Percentiles rank a stretch among this genome's conserved stretches.
Conservation (phyloP, 2,797 vertebrate genomes). For the Avahi laniger region DNA sequence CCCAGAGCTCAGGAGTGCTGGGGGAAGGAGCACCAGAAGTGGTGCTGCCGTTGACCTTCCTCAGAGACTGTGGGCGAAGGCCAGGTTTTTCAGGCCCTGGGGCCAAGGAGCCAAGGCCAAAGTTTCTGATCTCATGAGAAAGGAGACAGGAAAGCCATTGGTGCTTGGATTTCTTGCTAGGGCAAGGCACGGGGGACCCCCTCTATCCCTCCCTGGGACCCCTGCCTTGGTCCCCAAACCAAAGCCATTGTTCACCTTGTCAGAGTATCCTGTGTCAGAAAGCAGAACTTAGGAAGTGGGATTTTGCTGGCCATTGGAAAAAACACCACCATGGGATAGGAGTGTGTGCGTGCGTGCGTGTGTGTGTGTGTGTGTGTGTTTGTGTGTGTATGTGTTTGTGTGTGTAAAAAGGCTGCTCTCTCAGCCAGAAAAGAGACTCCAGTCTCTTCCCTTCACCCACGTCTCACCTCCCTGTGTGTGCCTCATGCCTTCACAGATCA, state of each 20-base stretch:
- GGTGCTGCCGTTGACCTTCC: neutral
- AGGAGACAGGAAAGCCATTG: neutral
- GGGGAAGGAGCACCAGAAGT: neutral
- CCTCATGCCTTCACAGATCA: neutral
- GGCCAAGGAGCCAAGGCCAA: neutral
- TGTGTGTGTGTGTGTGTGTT: too few relatives aligned
- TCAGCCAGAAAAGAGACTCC: neutral
- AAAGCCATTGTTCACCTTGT: neutral
- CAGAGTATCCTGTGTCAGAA: neutral
- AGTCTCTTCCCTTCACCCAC: neutral
- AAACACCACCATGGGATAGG: neutral
- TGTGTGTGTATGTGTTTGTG: too few relatives aligned
- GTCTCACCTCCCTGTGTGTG: fast-evolving
- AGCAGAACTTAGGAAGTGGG: neutral
- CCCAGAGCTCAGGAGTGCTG: neutral
- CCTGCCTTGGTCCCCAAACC: neutral
- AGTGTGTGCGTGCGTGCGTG: too few relatives aligned
- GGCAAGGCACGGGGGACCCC: neutral
- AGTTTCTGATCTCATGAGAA: neutral
- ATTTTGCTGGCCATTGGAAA: neutral
- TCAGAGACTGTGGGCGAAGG: neutral
- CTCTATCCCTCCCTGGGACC: neutral
- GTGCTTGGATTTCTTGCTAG: neutral
- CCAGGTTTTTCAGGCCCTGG: neutral
- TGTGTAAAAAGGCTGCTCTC: neutral